phyloP scores from a whole-genome alignment of 1,140 invertebrate species.

The Trichoplusia ni region DNA sequence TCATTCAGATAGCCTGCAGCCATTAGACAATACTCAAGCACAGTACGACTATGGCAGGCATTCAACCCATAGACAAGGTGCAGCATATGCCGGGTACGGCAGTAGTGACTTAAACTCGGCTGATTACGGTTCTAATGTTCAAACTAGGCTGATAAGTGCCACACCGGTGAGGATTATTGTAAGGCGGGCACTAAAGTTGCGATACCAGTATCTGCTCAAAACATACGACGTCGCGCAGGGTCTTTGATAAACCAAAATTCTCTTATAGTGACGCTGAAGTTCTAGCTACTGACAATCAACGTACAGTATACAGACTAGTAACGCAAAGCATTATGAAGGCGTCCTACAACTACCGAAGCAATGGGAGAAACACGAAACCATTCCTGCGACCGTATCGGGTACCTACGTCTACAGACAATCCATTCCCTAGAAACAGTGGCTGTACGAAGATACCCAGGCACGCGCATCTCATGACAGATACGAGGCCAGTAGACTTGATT shows the following conservation, averaged over 20 bases:
- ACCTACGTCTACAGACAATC: slow-evolving; percentile 49
- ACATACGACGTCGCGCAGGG: slow-evolving; percentile 21
- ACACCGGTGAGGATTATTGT: slow-evolving; percentile 58
- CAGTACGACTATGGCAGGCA: slow-evolving; percentile 50
- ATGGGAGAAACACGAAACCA: slow-evolving; percentile 73
- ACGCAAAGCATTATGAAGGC: slow-evolving; percentile 73
- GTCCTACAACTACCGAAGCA: slow-evolving; percentile 76
- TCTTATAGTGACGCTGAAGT: slow-evolving; percentile 55
- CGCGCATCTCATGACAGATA: slow-evolving; percentile 41
- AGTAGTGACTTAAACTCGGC: slow-evolving; percentile 39
- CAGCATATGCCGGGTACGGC: slow-evolving; percentile 49
- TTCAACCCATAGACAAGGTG: slow-evolving; percentile 39
- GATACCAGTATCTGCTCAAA: slow-evolving; percentile 58
- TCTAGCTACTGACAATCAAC: slow-evolving; percentile 39
- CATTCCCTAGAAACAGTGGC: slow-evolving; percentile 60
- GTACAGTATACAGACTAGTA: slow-evolving; percentile 36
- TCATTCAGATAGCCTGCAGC: slow-evolving; percentile 46
- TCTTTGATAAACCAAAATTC: slow-evolving; percentile 48
- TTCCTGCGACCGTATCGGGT: slow-evolving; percentile 42
- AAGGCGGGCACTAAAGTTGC: slow-evolving; percentile 58
- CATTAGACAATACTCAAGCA: slow-evolving; percentile 41
- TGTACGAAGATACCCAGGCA: slow-evolving; percentile 54
- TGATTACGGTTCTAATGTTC: slow-evolving; percentile 38
- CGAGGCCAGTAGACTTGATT: slow-evolving; percentile 36
- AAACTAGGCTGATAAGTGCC: slow-evolving; percentile 42